Evolutionary conservation across 1,140 invertebrate species (phyloP), one percentile per base, ranked within the genome.

Genomic region (Popillia japonica): DNA sequence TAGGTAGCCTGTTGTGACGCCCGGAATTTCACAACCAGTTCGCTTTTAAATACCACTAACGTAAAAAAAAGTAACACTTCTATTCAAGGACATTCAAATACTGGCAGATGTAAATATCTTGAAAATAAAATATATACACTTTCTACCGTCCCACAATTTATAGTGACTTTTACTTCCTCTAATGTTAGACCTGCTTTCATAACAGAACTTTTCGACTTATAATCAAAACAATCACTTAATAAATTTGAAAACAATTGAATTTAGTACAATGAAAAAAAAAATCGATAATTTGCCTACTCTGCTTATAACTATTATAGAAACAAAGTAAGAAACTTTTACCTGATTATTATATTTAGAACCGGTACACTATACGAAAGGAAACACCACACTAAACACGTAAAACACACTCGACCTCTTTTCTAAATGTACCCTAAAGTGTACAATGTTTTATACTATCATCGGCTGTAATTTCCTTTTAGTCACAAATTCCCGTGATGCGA

Each of bases 301-400:
- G 44, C 44, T 34, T 34, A 48, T 48, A 48, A 48, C 17, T 22
- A 6, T 64, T n/a, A 64, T 17, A 17, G 9, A 23, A 68, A 34
- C 27, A 34, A 68, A 68, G 27, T 48, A 48, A 22, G 9, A 1
- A 68, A 68, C 61, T 68, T 64, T 64, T 68, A 68, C 61, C 61
- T 68, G 22, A 34, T 34, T 68, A 68, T 34, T 68, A 68, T 68
- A 34, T 68, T 68, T 68, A 34, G 20, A 68, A 68, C 11, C 22
- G 22, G 22, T 14, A 27, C 22, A 68, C 8, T 14, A 68, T 9
- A 68, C 6, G 20, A 64, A 68, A 22, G 61, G 61, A 68, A 68
- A 22, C 22, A 68, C 22, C 61, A 68, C 61, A 68, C 22, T 68
- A 34, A 27, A 27, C 20, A 68, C 20, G 3, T 17, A 34, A 68